Conservation (phyloP, 1,140 invertebrate genomes). For the Drosophila punjabiensis region DNA sequence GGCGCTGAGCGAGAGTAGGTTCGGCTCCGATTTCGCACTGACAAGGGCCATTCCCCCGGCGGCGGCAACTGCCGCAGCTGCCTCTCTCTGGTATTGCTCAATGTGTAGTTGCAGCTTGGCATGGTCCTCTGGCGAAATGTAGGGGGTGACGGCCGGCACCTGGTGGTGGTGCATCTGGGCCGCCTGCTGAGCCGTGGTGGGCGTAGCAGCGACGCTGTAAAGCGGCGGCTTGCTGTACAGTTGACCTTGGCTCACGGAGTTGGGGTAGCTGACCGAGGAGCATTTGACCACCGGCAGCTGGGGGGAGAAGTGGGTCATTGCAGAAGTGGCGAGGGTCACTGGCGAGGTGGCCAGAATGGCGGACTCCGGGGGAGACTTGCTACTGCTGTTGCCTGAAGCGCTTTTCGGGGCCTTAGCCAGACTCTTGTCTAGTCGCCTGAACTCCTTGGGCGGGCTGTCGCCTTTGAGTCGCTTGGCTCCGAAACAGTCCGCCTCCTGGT, state of each 20-base stretch:
- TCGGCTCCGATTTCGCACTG: constrained; percentile 74
- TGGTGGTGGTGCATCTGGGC: constrained; percentile 48
- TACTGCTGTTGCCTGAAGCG: constrained; percentile 29
- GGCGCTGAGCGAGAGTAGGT: constrained; percentile 58
- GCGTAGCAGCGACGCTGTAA: constrained; percentile 63
- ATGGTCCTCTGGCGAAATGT: constrained; percentile 78
- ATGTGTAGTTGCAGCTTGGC: constrained; percentile 79
- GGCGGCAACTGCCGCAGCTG: constrained; percentile 57
- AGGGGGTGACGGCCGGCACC: constrained; percentile 35
- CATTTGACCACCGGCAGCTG: constrained; percentile 69
- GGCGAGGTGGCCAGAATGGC: constrained; percentile 65
- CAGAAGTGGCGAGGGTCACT: constrained; percentile 51
- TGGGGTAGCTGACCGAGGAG: constrained; percentile 59
- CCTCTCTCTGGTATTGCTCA: constrained; percentile 77
- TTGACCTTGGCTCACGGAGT: constrained; percentile 29
- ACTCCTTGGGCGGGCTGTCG: constrained; percentile 66
- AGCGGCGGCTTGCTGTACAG: constrained; percentile 60
- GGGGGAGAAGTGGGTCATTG: constrained; percentile 64
- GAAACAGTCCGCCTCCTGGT: constrained; percentile 51
- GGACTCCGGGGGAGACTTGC: constrained; percentile 63
- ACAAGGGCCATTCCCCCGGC: constrained; percentile 51
- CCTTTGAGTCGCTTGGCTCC: constrained; percentile 62
- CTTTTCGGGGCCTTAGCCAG: constrained; percentile 67
- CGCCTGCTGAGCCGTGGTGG: constrained; percentile 63
- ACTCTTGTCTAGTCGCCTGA: constrained; percentile 77